Base-by-base conservation (phyloP, 2,888 invertebrate genomes). In the Papilio gigon region DNA sequence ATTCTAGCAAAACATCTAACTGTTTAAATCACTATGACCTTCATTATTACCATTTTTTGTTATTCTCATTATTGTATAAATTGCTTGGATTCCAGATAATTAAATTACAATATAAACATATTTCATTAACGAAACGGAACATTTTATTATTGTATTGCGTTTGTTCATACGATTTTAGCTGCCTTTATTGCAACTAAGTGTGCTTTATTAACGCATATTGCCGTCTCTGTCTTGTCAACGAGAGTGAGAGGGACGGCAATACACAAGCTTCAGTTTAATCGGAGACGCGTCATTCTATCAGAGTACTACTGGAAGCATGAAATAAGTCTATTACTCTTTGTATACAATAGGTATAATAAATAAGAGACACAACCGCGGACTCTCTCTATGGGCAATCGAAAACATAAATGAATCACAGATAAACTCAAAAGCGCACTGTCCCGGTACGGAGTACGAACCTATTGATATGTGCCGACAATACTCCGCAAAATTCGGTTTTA, bases 341-440 rank as follows among this genome's bases (percentile, higher is more conserved):
- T 44, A 50, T 50, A 65, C 37, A 65, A 50, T 44, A 37, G 22
- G 11, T 53, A 25, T 17, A 35, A 40, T 17, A 58, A 68, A 73
- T 75, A 75, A 77, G 75, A 78, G 76, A 77, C 75, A 77, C 73
- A 75, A 74, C 72, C 70, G 72, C 71, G 74, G 73, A 65, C 72
- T 70, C 35, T 25, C 25, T 65, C 68, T 75, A 77, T 17, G 30
- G 69, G 70, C 71, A 71, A 75, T 79, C 78, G 76, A 78, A 83
- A 86, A 87, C 83, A 84, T 86, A 81, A 82, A 81, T 78, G 71
- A 86, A 90, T 90, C 90, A 90, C 90, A 90, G 89, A 89, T 85
- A 81, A 77, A 68, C 59, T 30, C 30, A 79, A 82, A 84, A 80
- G 73, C 79, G 79, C 83, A 83, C 80, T 74, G 76, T 75, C 75